Percentiles rank a stretch among this genome's conserved stretches.
These are phyloP conservation scores for Ptychodera flava DNA, from an alignment of 35 echinoderm and acorn worm species.

Conservation along the genomic window DNA sequence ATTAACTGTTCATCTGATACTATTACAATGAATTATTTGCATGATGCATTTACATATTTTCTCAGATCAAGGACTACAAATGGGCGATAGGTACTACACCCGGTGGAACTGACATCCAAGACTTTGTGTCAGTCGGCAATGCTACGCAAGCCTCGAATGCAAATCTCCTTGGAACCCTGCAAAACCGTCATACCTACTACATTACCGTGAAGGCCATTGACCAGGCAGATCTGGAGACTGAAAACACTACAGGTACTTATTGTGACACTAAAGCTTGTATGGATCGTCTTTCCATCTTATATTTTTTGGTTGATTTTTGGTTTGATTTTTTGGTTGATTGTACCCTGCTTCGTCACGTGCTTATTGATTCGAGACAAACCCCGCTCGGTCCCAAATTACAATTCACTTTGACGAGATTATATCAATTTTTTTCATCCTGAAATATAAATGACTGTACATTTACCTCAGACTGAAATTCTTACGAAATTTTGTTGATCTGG, in stretches of 20 bases:
- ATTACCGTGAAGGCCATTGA: slow-evolving; percentile 35
- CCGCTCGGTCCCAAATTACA: neutral
- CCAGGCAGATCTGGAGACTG: slow-evolving; percentile 28
- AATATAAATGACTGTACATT: too few relatives aligned
- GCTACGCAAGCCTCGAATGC: slow-evolving; percentile 5
- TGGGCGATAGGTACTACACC: slow-evolving; percentile 38
- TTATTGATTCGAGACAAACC: neutral
- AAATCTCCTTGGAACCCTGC: slow-evolving; percentile 3
- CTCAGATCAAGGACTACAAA: slow-evolving; percentile 11
- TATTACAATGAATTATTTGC: neutral
- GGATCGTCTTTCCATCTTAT: neutral
- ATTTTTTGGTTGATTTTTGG: neutral
- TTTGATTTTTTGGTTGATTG: neutral
- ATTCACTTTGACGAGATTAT: neutral
- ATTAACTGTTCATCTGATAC: neutral
- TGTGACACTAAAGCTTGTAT: slow-evolving; percentile 6
- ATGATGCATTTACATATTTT: neutral
- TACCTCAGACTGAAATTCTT: too few relatives aligned
- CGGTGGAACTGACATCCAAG: slow-evolving; percentile 32
- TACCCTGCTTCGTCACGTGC: neutral
- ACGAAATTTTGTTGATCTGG: too few relatives aligned
- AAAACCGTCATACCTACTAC: slow-evolving; percentile 27
- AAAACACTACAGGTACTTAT: neutral
- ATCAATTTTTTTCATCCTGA: neutral
- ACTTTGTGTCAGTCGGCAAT: slow-evolving; percentile 28